Base-by-base conservation (phyloP, 2,113 vertebrate genomes). In the Stictonetta naevosa region DNA sequence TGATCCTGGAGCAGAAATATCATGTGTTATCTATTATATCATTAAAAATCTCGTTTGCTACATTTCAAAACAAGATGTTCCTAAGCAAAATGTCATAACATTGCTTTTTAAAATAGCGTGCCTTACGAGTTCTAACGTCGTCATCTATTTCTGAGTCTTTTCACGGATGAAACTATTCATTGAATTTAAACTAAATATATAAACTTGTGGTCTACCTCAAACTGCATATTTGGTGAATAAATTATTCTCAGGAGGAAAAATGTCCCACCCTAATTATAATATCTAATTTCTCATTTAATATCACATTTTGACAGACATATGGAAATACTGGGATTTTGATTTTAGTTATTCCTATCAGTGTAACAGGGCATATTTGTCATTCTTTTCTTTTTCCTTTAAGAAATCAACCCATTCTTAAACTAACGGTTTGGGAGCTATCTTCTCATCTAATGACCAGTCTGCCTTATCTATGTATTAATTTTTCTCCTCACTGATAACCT, bases 151-250 rank as follows among this genome's bases (percentile, higher is more conserved):
- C 74, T 78, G 25, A 82, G 16, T 68, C 18, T 79, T 87, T 88
- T 68, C 60, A 66, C 58, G 69, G 34, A 33, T 62, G 77, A 95
- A 83, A 89, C 29, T 79, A 46, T 72, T 93, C 7, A 34, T 3
- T 89, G 62, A 81, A 72, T 84, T 56, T 84, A 72, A 88, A 81
- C 23, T 88, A 95, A 91, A 68, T 66, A 63, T 38, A 33, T 86
- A 53, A 53, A 91, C 46, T 17, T 93, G 86, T 89, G 86, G 91
- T 84, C 91, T 90, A 55, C 60, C 73, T 95, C 91, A 75, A 42
- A 68, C 46, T 82, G 56, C 44, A 2, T 92, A 77, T 88, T 88
- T 88, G 33, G 48, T 34, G 38, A 25, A 48, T 67, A 78, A 91
- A 59, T 48, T 64, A 7, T 82, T 75, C 80, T 82, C 46, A 23